A percentile compares a stretch with the other conserved stretches of the same genome.
Conservation (phyloP, 2,797 vertebrate genomes). For the Avahi laniger region DNA sequence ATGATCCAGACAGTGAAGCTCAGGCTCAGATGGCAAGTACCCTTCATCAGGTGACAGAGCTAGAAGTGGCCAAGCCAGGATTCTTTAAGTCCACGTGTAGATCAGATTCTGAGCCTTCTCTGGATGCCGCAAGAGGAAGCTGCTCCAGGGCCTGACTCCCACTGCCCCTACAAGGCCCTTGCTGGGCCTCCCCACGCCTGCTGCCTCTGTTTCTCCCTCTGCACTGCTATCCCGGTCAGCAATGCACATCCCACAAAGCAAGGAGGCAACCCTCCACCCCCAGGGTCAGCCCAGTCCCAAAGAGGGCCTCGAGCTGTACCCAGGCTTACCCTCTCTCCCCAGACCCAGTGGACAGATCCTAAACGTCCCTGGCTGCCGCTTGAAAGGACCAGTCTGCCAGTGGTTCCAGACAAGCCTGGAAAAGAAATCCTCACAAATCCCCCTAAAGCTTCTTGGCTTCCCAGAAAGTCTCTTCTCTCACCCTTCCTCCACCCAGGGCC, state of each 20-base stretch:
- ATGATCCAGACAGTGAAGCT: neutral
- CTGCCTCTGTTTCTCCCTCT: neutral
- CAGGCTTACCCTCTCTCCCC: neutral
- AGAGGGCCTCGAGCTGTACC: neutral
- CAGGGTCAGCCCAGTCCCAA: neutral
- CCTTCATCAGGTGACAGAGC: neutral
- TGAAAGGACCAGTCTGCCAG: neutral
- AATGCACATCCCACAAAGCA: neutral
- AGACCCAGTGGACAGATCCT: neutral
- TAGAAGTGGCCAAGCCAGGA: neutral
- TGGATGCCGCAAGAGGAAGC: neutral
- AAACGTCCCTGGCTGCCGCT: neutral
- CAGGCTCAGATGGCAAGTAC: neutral
- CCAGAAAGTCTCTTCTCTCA: neutral
- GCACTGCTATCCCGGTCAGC: neutral
- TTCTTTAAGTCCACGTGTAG: neutral
- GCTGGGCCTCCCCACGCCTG: accelerated
- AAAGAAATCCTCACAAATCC: neutral
- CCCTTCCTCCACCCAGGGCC: neutral
- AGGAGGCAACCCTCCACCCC: neutral
- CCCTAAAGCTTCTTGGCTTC: neutral
- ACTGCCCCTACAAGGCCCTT: accelerated
- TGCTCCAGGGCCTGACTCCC: neutral
- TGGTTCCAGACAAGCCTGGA: neutral
- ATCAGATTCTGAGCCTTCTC: neutral